phyloP scores from a whole-genome alignment of 2,797 vertebrate species.

The Chelon labrosus region DNA sequence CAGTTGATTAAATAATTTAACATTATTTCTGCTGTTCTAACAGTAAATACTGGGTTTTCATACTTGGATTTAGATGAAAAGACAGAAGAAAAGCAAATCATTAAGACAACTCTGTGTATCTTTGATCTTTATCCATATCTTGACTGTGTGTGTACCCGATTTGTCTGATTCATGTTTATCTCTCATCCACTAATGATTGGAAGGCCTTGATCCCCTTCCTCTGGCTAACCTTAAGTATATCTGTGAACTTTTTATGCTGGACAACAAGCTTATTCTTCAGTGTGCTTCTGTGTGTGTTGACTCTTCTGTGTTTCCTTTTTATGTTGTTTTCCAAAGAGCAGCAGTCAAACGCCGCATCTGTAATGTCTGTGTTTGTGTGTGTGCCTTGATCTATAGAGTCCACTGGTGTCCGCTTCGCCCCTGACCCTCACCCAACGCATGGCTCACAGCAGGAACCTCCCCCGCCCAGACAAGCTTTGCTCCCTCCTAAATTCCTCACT shows the following conservation, averaged over 20 bases:
- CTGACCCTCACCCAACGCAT: slow-evolving; percentile 64
- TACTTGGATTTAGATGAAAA: slow-evolving; percentile 20
- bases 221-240: slow-evolving; percentile 12
- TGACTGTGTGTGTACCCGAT: slow-evolving; percentile 2
- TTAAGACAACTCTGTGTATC: background rate
- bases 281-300: background rate
- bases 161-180: background rate
- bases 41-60: slow-evolving; percentile 2
- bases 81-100: slow-evolving; percentile 19
- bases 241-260: slow-evolving; percentile 9
- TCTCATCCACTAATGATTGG: slow-evolving; percentile 6
- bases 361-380: slow-evolving; percentile 36
- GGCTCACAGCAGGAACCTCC: slow-evolving; percentile 75
- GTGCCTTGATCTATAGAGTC: slow-evolving; percentile 80
- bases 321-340: background rate
- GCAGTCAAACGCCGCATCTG: slow-evolving; percentile 4
- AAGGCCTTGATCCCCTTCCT: slow-evolving; percentile 14
- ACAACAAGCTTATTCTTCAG: slow-evolving; percentile 10
- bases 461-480: slow-evolving; percentile 85
- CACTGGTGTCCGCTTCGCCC: slow-evolving; percentile 79
- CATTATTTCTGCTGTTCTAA: background rate
- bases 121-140: slow-evolving; percentile 29
- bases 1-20: background rate
- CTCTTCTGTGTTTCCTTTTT: slow-evolving; percentile 21
- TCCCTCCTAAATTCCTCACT: slow-evolving; percentile 88